Evolutionary conservation across 2,888 invertebrate species (phyloP).

Genomic region (Autographa gamma): DNA sequence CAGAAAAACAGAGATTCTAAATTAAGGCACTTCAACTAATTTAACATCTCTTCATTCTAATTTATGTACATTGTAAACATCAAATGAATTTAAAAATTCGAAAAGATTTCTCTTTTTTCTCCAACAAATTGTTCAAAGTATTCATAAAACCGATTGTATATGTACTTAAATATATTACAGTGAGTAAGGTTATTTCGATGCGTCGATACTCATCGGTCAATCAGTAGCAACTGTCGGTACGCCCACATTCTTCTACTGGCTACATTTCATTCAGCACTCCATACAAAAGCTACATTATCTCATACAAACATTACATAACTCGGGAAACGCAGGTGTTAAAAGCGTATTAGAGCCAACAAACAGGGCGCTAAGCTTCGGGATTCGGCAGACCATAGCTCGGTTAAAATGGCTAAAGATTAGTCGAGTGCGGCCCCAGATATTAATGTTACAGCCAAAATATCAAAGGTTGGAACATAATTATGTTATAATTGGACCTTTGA

Average conservation of each 20-base stretch:
- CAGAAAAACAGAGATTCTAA: slow-evolving; percentile 5
- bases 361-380: slow-evolving; percentile 84
- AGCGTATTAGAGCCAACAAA: slow-evolving; percentile 85
- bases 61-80: slow-evolving; percentile 8
- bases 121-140: slow-evolving; percentile 19
- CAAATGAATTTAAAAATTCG: slow-evolving; percentile 7
- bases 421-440: slow-evolving; percentile 72
- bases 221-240: slow-evolving; percentile 62
- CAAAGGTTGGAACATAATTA: slow-evolving; percentile 70
- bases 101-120: slow-evolving; percentile 6
- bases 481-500: slow-evolving; percentile 60
- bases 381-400: slow-evolving; percentile 80
- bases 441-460: slow-evolving; percentile 77
- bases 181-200: slow-evolving; percentile 50
- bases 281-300: slow-evolving; percentile 77
- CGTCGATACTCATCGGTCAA: slow-evolving; percentile 59
- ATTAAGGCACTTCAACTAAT: slow-evolving; percentile 10
- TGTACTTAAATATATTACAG: slow-evolving; percentile 36
- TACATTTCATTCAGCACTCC: slow-evolving; percentile 73
- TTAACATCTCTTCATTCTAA: slow-evolving; percentile 7
- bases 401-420: slow-evolving; percentile 85
- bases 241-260: slow-evolving; percentile 55
- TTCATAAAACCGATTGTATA: slow-evolving; percentile 37
- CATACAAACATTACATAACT: slow-evolving; percentile 76
- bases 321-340: slow-evolving; percentile 85